Base-by-base conservation (phyloP, 1,140 invertebrate species). In the Drosophila sproati region DNA sequence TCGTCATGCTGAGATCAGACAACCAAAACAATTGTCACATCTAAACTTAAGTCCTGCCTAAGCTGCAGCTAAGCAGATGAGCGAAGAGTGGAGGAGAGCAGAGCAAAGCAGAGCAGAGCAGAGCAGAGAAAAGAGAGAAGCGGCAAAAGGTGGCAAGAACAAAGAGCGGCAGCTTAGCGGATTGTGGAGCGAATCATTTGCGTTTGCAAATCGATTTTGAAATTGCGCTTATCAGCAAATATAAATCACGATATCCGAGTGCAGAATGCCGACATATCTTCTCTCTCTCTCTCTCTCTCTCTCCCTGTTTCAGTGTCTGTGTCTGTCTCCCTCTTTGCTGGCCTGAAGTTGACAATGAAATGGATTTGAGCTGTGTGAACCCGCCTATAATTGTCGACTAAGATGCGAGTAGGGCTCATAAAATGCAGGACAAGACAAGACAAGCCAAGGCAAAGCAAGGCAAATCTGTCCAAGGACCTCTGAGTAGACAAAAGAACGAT, bases 181-280 rank as follows among this genome's bases (percentile, higher is more conserved):
- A 50, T 37, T 45, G n/a, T 41, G n/a, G n/a, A 39, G 20, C 3
- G 56, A 39, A 52, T 59, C 74, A 82, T 85, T 85, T 77, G 64
- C 59, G 73, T 60, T 69, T 35, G 57, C 52, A 82, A 82, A 82
- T 82, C 80, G 75, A 77, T 72, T 76, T 78, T 59, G 63, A 54
- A 82, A 70, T 70, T 52, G 70, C 69, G 67, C 62, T 81, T 73
- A 87, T 87, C 82, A 76, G 78, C 78, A 60, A 56, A 78, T 76
- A 86, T 87, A 86, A 82, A 87, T 87, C 78, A 78, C 66, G 50
- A 64, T 63, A 67, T 80, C 60, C 73, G 39, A 43, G 39, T 43
- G 62, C 68, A 61, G 41, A 64, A 75, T 56, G 43, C 35, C 63
- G 41, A 31, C 61, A 62, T 55, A 48, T 61, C 48, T 34, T 41